Evolutionary conservation across 2,113 vertebrate genomes (phyloP), one percentile per base, ranked within the genome.

Genomic region (Perccottus glenii): DNA sequence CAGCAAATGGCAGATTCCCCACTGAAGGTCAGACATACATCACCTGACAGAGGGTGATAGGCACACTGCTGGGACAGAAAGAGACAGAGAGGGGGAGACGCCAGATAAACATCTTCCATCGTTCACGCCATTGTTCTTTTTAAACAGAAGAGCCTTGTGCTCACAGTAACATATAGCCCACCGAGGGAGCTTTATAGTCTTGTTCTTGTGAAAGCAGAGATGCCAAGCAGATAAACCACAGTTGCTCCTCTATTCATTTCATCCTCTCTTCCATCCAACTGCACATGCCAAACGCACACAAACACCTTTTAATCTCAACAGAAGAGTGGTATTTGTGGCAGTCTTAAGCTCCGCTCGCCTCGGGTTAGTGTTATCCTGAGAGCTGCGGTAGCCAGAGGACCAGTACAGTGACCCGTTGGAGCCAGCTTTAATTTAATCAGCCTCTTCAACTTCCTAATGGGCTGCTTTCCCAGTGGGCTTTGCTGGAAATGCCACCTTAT

Each of bases 1-100:
- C 86, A 85, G 82, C 75, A 71, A 88, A 77, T 70, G 50, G 78
- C 72, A 67, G 61, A 87, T 82, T 84, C 75, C 45, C 63, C 64
- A 77, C 70, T 70, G 83, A 91, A 88, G 87, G 84, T 88, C 87
- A 77, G 70, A 57, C 69, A 81, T 87, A 77, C 73, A 89, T 88
- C 81, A 81, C 78, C 80, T 69, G 57, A 46, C 60, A 43, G 80
- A 84, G 57, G 52, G 71, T 60, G 79, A 79, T 49, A 69, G 71
- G 60, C 19, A 0, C 63, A 60, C 15, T n/a, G 45, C 60, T 8
- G 66, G 46, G 63, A 49, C 62, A 73, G 75, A 69, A 61, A 67
- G 27, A 45, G 33, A 66, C 51, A 71, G 43, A 50, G 58, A 12
- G 40, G 3, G 6, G 6, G 6, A 1, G 35, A 36, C 9, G 12